phyloP scores from a whole-genome alignment of 2,888 invertebrate species.

The Vanessa cardui region DNA sequence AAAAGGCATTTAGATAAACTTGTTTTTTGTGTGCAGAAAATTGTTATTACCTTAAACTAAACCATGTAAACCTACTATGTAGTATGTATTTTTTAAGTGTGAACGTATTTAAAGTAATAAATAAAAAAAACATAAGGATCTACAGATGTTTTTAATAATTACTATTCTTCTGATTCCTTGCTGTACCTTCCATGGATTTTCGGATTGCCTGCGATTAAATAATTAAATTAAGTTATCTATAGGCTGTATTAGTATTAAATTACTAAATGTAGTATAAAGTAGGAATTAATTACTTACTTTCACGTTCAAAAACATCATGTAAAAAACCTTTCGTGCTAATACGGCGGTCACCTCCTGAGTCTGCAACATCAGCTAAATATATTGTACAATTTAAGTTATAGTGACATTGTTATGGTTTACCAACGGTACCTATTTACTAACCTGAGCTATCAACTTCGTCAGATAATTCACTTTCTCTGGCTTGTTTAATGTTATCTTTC shows the following conservation, averaged over 20 bases:
- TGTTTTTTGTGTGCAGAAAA: too few species aligned
- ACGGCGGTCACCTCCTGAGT: constrained; percentile 43
- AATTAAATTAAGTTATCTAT: not conserved
- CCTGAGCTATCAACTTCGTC: constrained; percentile 41
- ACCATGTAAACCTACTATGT: too few species aligned
- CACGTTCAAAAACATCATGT: constrained; percentile 55
- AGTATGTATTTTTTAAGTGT: too few species aligned
- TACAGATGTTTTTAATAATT: not conserved
- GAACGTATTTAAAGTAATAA: too few species aligned
- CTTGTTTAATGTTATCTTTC: constrained; percentile 30
- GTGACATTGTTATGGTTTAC: not conserved
- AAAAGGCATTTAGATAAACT: too few species aligned
- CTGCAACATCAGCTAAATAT: constrained; percentile 40
- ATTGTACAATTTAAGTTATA: not conserved
- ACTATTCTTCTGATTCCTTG: constrained; percentile 26
- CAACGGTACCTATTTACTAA: constrained; percentile 2
- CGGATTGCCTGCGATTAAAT: constrained; percentile 42
- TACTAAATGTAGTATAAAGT: not conserved
- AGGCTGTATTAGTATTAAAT: too few species aligned
- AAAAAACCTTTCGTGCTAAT: constrained; percentile 56
- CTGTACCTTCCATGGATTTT: constrained; percentile 43
- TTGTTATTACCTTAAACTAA: too few species aligned
- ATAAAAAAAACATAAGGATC: too few species aligned
- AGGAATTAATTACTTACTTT: constrained; percentile 46
- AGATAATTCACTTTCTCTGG: constrained; percentile 40